Evolutionary conservation across 1,140 invertebrate genomes (phyloP).

Genomic region (Pygmarrhopalites habei): DNA sequence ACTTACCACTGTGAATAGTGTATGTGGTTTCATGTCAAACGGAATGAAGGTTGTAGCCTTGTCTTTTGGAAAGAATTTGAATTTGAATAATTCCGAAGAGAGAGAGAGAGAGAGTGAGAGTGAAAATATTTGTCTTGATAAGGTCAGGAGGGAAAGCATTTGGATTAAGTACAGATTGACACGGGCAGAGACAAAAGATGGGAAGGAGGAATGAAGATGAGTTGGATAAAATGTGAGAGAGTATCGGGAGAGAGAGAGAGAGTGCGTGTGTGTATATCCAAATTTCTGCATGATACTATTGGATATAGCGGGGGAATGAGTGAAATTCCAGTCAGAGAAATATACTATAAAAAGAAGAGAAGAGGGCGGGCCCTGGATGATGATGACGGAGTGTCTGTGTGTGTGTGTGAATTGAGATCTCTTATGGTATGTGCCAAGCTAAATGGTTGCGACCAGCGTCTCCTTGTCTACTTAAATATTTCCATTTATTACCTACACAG

Average conservation of each 20-base stretch:
- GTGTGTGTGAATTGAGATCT: constrained; percentile 1
- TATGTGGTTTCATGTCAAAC: too few relatives aligned
- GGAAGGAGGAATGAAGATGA: neutral
- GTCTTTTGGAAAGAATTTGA: too few relatives aligned
- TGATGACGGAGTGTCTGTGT: too few relatives aligned
- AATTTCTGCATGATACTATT: too few relatives aligned
- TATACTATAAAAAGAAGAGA: neutral
- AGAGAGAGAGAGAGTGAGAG: neutral
- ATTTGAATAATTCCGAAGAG: neutral
- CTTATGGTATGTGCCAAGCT: neutral
- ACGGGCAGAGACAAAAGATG: neutral
- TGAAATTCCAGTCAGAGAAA: neutral
- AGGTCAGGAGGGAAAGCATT: neutral
- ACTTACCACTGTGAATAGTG: too few relatives aligned
- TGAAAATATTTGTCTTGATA: neutral
- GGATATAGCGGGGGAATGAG: neutral
- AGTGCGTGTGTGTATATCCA: too few relatives aligned
- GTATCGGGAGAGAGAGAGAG: too few relatives aligned
- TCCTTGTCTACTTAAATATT: too few relatives aligned
- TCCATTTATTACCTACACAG: too few relatives aligned
- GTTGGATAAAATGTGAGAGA: neutral
- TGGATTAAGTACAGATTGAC: neutral
- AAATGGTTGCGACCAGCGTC: too few relatives aligned
- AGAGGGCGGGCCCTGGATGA: constrained; percentile 1
- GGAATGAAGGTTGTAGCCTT: too few relatives aligned